Evolutionary conservation across 2,888 invertebrate genomes (phyloP).

Genomic region (Rugalucina vietnamica): DNA sequence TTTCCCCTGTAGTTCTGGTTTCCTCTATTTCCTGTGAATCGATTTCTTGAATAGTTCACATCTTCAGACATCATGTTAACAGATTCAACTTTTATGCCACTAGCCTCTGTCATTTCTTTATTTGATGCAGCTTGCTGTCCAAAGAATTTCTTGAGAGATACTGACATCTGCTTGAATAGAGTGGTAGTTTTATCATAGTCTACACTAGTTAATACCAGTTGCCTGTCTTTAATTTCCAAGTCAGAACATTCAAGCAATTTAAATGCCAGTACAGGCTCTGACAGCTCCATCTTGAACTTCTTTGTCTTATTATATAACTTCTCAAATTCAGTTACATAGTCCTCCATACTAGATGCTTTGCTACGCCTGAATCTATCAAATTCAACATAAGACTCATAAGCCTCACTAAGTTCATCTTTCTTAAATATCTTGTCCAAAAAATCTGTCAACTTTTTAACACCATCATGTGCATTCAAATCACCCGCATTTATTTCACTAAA

Average conservation of each 20-base stretch:
- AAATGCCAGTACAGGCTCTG: conserved; percentile 42
- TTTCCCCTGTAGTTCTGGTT: not conserved
- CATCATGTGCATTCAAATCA: conserved; percentile 37
- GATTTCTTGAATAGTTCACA: conserved; percentile 37
- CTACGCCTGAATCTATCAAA: conserved; percentile 44
- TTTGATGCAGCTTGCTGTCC: conserved; percentile 46
- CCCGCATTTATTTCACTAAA: conserved; percentile 44
- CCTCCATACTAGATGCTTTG: conserved; percentile 31
- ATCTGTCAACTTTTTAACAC: conserved; percentile 15
- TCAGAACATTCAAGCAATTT: conserved; percentile 39
- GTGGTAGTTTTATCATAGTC: conserved; percentile 34
- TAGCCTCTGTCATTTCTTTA: not conserved
- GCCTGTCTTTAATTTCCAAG: conserved; percentile 42
- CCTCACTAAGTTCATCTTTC: conserved; percentile 43
- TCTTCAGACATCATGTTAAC: conserved; percentile 30
- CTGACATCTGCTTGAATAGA: conserved; percentile 42
- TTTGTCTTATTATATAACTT: conserved; percentile 38
- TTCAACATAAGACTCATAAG: conserved; percentile 46
- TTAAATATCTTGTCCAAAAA: conserved; percentile 51
- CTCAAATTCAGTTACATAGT: conserved; percentile 48
- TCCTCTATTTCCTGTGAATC: not conserved
- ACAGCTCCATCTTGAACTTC: conserved; percentile 44
- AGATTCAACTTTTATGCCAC: conserved; percentile 35
- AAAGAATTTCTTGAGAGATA: conserved; percentile 33
- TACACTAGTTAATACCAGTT: conserved; percentile 48